Evolutionary conservation across 2,797 vertebrate species (phyloP), one percentile per base, ranked within the genome.

Genomic region (Geotria australis): DNA sequence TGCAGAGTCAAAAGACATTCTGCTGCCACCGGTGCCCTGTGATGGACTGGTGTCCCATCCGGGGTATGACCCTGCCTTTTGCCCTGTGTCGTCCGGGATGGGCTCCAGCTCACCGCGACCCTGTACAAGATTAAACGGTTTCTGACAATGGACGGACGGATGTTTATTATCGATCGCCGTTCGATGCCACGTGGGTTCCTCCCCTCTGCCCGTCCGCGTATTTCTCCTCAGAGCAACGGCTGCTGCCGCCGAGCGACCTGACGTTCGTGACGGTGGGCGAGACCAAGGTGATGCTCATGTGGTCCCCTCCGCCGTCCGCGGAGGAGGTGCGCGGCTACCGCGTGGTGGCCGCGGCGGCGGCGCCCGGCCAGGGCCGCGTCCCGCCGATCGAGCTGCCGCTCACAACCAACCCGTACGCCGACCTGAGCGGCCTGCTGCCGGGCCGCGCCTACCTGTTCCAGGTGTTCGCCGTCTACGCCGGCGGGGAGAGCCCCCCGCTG

Each of bases 241-340:
- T 56, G 45, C 9, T 14, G 45, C 68, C 86, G 15, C 91, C 91
- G 1, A 76, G 60, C 8, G 77, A 89, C 57, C 73, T 98, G 65
- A 83, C 88, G 70, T 93, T 98, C 60, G 78, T 78, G 57, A 79
- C 86, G 64, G 77, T 89, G 60, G 75, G 79, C 0, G 83, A 88
- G 8, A 71, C 78, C 53, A 89, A 83, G 68, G 75, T 96, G 11
- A 77, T 77, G 48, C 73, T 98, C 68, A 81, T 80, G 62, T 98
- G 91, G 91, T 69, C 61, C 0, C 68, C 77, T 2, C 80, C 91
- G 0, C 58, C 66, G 5, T 69, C 68, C 3, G 24, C 24, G 24
- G 24, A 66, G 0, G 76, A 66, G 0, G 76, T 88, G 62, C 78
- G 81, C 0, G 82, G 81, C 7, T 98, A 88, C 63, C 75, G 82